These are phyloP conservation scores for Peromyscus californicus DNA, from an alignment of 2,113 vertebrate species.

Conservation along the genomic window DNA sequence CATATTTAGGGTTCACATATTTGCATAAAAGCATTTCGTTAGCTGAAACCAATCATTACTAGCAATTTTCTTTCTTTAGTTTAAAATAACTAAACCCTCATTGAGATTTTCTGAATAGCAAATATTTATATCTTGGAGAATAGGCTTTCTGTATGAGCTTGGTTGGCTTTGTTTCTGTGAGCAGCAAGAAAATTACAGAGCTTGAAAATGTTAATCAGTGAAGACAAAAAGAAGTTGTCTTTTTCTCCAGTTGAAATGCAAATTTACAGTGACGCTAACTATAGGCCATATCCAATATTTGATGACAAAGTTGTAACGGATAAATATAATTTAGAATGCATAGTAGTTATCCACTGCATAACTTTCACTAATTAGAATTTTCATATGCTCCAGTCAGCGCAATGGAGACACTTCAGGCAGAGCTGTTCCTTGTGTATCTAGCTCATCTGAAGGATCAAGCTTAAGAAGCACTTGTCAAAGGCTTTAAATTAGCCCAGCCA, in stretches of 20 bases:
- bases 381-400: constrained; percentile 60
- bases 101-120: constrained; percentile 94
- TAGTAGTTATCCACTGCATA: constrained; percentile 80
- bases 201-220: constrained; percentile 91
- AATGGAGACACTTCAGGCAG: constrained; percentile 69
- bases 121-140: constrained; percentile 97
- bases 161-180: constrained; percentile 90
- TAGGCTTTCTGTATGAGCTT: constrained; percentile 91
- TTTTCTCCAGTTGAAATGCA: constrained; percentile 90
- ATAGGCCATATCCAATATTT: constrained; percentile 90
- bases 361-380: constrained; percentile 80
- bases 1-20: constrained; percentile 96
- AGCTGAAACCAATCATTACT: constrained; percentile 98
- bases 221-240: constrained; percentile 91
- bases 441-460: background rate
- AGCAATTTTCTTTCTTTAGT: constrained; percentile 96
- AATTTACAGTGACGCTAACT: constrained; percentile 88
- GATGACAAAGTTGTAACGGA: constrained; percentile 90
- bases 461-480: background rate
- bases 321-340: constrained; percentile 89
- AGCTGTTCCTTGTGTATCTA: constrained; percentile 60
- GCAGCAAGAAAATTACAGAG: constrained; percentile 92
- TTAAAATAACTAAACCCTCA: constrained; percentile 96
- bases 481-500: constrained; percentile 15
- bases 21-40: constrained; percentile 99